Conservation (phyloP, 2,113 vertebrate species). For the Triplophysa rosa region DNA sequence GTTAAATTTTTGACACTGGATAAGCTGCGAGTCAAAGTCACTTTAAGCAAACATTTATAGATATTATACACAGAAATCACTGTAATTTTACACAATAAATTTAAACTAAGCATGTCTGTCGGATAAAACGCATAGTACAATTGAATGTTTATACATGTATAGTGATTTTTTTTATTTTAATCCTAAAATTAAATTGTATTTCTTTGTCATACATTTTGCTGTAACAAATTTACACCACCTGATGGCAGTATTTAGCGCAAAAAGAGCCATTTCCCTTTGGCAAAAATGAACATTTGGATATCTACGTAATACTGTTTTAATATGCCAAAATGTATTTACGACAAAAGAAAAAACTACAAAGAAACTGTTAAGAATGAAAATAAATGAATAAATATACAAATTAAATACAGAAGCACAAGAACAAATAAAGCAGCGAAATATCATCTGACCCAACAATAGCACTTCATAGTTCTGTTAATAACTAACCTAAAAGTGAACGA, state of each 20-base stretch:
- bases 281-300: not conserved
- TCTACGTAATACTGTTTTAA: not conserved
- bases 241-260: constrained; percentile 56
- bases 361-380: too few species aligned
- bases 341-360: not conserved
- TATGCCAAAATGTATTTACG: not conserved
- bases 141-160: not conserved
- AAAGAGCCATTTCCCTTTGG: not conserved
- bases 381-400: not conserved
- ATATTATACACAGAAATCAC: not conserved
- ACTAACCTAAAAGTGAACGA: not conserved
- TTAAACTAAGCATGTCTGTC: too few species aligned
- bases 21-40: not conserved
- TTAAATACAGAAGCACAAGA: too few species aligned
- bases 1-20: not conserved
- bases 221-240: constrained; percentile 22
- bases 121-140: not conserved
- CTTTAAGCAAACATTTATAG: not conserved
- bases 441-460: not conserved
- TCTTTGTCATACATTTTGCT: not conserved
- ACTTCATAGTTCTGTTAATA: not conserved
- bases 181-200: not conserved
- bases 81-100: not conserved
- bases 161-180: not conserved
- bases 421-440: not conserved